Evolutionary conservation across 1,140 invertebrate genomes (phyloP), one percentile per base, ranked within the genome.

Genomic region (Metaphire vulgaris): DNA sequence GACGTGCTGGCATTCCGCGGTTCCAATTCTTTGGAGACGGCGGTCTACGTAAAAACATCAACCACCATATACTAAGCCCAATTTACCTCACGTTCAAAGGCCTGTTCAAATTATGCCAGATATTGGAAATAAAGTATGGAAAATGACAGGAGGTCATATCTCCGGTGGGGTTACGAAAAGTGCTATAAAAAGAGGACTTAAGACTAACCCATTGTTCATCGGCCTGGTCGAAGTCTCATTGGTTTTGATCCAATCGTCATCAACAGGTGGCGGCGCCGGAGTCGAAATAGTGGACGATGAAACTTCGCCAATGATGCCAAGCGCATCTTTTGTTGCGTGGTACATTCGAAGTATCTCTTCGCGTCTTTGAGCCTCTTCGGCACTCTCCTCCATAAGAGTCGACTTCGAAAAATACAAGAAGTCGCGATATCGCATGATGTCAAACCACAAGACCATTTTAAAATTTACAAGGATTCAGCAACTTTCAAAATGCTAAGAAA

Each of bases 271-370:
- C 26, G 89, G 88, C 26, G 86, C 80, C 0, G 96, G 95, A 69
- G 94, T 96, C 76, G 92, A 91, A 66, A 96, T 94, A 0, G 96
- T 99, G 30, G 93, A 93, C 91, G 97, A 96, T 14, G 95, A 95
- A 26, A 99, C 96, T 86, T 99, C 97, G 77, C 95, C 94, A 85
- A 99, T 99, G 79, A 99, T 99, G 81, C 90, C 89, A 74, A 99
- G 88, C 12, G 97, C 94, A 87, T 99, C 97, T 88, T 99, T 99
- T 85, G 96, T 99, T n/a, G 97, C 96, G 85, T 99, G 96, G 87
- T 99, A 99, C 96, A 99, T 99, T 75, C 96, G 90, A 80, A 99
- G 87, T 90, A 98, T 94, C 88, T 99, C 97, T 87, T 99, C 97
- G 77, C 98, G 90, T 85, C 97, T 96, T 80, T 92, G 89, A 2